Base-by-base conservation (phyloP, 2,888 invertebrate species). In the Sinohyriopsis cumingii region DNA sequence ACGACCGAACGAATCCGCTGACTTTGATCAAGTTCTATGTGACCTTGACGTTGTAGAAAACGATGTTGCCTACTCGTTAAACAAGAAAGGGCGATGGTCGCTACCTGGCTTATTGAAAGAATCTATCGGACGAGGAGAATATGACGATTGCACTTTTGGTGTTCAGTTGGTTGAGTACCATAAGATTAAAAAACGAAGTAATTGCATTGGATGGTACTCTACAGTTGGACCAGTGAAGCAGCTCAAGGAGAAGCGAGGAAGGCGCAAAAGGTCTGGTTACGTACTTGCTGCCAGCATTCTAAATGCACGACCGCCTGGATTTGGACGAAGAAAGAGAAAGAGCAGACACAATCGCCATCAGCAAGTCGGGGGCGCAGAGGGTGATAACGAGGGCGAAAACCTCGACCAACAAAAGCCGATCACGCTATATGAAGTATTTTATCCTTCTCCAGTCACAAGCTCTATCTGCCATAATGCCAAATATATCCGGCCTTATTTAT, bases 41-140 rank as follows among this genome's bases (percentile, higher is more conserved):
- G 68, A 71, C 18, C 63, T 70, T 45, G 64, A 69, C 45, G 28
- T 76, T 19, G 28, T 25, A 9, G 65, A 56, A 1, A 67, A 82
- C 25, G 65, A 78, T 25, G 77, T 84, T 19, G 67, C 67, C 0
- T 79, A 82, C 59, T 86, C 86, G 0, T 71, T 86, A 20, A 86
- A 84, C 72, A 86, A 86, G 65, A 82, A 79, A 65, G 71, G 78
- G 9, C 64, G 86, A 64, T 86, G 86, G 86, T 63, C 63, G 6
- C 65, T 86, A 1, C 85, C 86, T 4, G 67, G 75, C 0, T 64
- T 74, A 4, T 60, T 86, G 0, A 77, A 78, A 62, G 67, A 77
- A 22, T 73, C 77, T 22, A 69, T 80, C 25, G 45, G 72, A 1
- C 9, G 24, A 7, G 71, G 70, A 5, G 54, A 59, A 7, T 67